These are phyloP conservation scores for Hydrotaea cyrtoneurina DNA, from an alignment of 2,888 invertebrate genomes.

Conservation along the genomic window DNA sequence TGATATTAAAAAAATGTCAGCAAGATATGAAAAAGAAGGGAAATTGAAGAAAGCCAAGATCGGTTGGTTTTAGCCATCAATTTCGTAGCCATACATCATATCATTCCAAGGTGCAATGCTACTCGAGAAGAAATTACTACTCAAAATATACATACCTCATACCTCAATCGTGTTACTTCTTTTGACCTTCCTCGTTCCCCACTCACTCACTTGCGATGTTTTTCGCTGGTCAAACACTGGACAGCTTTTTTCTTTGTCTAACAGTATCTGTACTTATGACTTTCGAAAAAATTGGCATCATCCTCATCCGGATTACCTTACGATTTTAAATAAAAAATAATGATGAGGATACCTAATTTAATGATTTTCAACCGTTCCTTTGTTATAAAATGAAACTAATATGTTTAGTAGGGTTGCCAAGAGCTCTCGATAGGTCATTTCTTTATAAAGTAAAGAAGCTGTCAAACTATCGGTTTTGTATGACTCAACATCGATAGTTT, in stretches of 20 bases:
- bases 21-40: slow-evolving; percentile 2
- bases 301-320: slow-evolving; percentile 59
- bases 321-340: slow-evolving; percentile 42
- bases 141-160: slow-evolving; percentile 48
- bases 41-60: not conserved
- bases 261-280: slow-evolving; percentile 57
- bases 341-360: slow-evolving; percentile 25
- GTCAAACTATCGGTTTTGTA: no score
- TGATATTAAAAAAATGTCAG: slow-evolving; percentile 52
- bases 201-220: slow-evolving; percentile 33
- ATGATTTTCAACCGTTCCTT: slow-evolving; percentile 49
- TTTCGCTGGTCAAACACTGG: slow-evolving; percentile 59
- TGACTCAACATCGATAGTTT: no score
- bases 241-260: slow-evolving; percentile 63
- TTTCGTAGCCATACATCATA: not conserved
- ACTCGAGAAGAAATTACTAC: no score
- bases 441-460: no score
- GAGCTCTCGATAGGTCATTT: no score
- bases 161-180: slow-evolving; percentile 37
- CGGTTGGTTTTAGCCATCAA: no score
- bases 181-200: slow-evolving; percentile 46
- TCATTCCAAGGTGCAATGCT: not conserved
- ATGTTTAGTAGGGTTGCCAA: no score
- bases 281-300: slow-evolving; percentile 55
- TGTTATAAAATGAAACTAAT: slow-evolving; percentile 50